A percentile compares a stretch with the other conserved stretches of the same genome.
Conservation (phyloP, 1,140 invertebrate species). For the Apolygus lucorum region DNA sequence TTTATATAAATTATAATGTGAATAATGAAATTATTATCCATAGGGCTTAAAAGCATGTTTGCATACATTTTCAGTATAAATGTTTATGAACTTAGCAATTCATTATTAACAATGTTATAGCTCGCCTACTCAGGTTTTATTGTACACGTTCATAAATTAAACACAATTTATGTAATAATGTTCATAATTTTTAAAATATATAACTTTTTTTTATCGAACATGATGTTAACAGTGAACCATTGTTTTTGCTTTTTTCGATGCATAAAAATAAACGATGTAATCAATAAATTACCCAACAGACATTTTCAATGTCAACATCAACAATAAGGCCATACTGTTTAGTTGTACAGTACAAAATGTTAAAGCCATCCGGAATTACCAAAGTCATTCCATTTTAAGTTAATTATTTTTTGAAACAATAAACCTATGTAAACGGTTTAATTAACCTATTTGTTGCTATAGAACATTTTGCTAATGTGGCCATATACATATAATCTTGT, state of each 20-base stretch:
- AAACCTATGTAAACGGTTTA: no score
- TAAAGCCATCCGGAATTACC: conserved; percentile 24
- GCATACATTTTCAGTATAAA: neutral
- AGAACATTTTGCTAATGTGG: no score
- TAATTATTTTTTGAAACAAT: no score
- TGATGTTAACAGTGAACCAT: neutral
- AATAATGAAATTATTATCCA: neutral
- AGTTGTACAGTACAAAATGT: conserved; percentile 13
- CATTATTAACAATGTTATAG: neutral
- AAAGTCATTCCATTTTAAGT: conserved; percentile 25
- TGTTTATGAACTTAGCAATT: neutral
- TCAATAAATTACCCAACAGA: neutral
- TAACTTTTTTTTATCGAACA: neutral
- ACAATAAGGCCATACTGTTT: conserved; percentile 16
- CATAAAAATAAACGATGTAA: neutral
- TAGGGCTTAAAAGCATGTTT: neutral
- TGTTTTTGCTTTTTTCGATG: neutral
- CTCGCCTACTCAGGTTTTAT: neutral
- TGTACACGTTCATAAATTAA: conserved; percentile 8
- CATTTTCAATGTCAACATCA: neutral
- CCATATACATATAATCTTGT: no score
- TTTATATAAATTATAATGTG: neutral
- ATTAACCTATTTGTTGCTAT: no score
- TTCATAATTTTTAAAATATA: neutral
- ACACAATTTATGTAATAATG: neutral